phyloP scores from a whole-genome alignment of 2,888 invertebrate species.

The Caenorhabditis afra region DNA sequence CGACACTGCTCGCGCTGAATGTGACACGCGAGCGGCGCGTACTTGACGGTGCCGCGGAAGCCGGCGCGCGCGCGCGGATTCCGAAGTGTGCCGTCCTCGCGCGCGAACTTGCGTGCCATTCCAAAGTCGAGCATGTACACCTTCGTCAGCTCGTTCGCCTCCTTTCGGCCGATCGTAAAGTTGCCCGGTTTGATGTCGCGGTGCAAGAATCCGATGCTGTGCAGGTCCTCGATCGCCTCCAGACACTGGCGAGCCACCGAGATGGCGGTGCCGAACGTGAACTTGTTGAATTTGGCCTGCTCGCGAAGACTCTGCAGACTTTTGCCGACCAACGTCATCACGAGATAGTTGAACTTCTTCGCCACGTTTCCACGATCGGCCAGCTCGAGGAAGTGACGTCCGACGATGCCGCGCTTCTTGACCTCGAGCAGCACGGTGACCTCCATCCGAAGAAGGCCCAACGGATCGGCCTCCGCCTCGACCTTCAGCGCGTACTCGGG shows the following conservation, averaged over 20 bases:
- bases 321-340: conserved; percentile 74
- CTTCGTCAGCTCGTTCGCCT: conserved; percentile 56
- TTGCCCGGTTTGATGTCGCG: conserved; percentile 69
- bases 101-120: conserved; percentile 65
- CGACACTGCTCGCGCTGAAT: conserved; percentile 68
- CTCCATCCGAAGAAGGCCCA: conserved; percentile 75
- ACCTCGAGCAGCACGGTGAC: conserved; percentile 74
- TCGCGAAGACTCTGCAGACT: conserved; percentile 60
- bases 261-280: conserved; percentile 66
- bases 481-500: conserved; percentile 64
- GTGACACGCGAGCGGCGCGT: conserved; percentile 69
- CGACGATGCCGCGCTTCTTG: conserved; percentile 61
- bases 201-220: conserved; percentile 64
- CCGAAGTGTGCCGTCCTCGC: conserved; percentile 66
- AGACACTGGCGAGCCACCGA: conserved; percentile 64
- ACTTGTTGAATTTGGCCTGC: conserved; percentile 49
- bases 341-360: conserved; percentile 71
- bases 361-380: conserved; percentile 71
- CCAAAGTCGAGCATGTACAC: conserved; percentile 68
- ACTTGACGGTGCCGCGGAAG: conserved; percentile 72
- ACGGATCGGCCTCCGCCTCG: conserved; percentile 68
- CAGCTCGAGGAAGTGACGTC: conserved; percentile 74
- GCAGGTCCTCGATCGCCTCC: conserved; percentile 67
- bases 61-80: conserved; percentile 65
- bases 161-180: conserved; percentile 63